Evolutionary conservation across 1,140 invertebrate genomes (phyloP), one percentile per base, ranked within the genome.

Genomic region (Pseudomyrmex pallidus): DNA sequence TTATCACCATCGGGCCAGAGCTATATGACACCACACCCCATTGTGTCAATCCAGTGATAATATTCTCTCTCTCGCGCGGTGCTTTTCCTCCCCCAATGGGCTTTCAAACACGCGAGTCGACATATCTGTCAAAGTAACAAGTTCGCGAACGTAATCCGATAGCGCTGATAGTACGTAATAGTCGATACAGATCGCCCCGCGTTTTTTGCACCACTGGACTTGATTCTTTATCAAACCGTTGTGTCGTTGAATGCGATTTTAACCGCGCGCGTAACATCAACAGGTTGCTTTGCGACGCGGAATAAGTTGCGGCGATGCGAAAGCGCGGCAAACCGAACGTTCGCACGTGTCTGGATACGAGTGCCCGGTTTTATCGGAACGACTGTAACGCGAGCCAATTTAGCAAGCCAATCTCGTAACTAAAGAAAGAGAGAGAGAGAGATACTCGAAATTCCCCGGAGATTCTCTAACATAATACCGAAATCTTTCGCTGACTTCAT

Each of bases 201-300:
- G 10, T 35, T 35, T 62, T 22, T 9, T 17, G 20, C 20, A 3
- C 20, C 15, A 25, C 46, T 9, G 20, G 68, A 63, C 5, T 74
- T 44, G 66, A 82, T 86, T 52, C n/a, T 17, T 13, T 61, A n/a
- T 48, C 35, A 35, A 35, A 0, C 5, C 5, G 35, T 35, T 35
- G 35, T 35, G 35, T 35, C 7, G 35, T 35, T 35, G 35, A 7
- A 35, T 35, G 72, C 64, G 20, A 70, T 68, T 74, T 72, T 59
- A 72, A 44, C 44, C 0, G 44, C 25, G 25, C 22, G 35, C 25
- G 22, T 9, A 85, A 83, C 84, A 87, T 87, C 85, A 87, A 87
- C 85, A 87, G 85, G 84, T 87, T 86, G 85, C 66, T 48, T 52
- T 35, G 52, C 46, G 59, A 73, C 20, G 66, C 50, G 20, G 54